Percentiles rank a stretch among this genome's conserved stretches.
These are phyloP conservation scores for Hystrix cristata DNA, from an alignment of 2,113 vertebrate genomes.

Conservation along the genomic window DNA sequence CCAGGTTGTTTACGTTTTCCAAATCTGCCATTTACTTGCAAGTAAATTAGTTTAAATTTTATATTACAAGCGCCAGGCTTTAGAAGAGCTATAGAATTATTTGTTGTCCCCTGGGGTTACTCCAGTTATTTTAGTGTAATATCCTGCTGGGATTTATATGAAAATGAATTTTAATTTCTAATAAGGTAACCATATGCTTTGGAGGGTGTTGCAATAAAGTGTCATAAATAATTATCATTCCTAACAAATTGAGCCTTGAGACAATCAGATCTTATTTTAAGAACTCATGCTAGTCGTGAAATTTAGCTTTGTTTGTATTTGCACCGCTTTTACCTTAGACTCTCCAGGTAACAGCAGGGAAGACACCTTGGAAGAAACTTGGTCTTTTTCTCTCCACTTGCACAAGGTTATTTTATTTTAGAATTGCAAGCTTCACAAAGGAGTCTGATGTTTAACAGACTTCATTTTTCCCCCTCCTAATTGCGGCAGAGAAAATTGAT, in stretches of 20 bases:
- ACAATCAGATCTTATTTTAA: constrained; percentile 81
- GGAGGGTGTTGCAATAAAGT: constrained; percentile 79
- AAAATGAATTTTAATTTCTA: constrained; percentile 88
- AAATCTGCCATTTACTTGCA: constrained; percentile 79
- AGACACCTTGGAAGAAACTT: neutral
- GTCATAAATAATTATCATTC: constrained; percentile 86
- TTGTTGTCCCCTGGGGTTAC: constrained; percentile 83
- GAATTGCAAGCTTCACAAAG: neutral
- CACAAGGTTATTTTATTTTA: neutral
- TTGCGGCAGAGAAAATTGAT: constrained; percentile 67
- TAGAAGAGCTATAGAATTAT: constrained; percentile 81
- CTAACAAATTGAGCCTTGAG: constrained; percentile 81
- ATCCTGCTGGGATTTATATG: constrained; percentile 86
- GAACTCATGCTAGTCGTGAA: constrained; percentile 52
- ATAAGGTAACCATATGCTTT: constrained; percentile 87
- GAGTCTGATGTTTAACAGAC: neutral
- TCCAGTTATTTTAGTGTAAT: constrained; percentile 80
- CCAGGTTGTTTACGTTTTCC: constrained; percentile 72
- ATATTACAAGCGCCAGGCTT: constrained; percentile 66
- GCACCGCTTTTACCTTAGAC: neutral
- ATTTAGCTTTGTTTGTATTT: constrained; percentile 56
- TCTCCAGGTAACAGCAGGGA: constrained; percentile 24
- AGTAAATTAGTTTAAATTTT: constrained; percentile 83
- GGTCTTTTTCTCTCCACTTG: neutral
- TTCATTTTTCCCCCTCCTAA: constrained; percentile 27